Evolutionary conservation across 2,797 vertebrate genomes (phyloP), one percentile per base, ranked within the genome.

Genomic region (Cercopithecus neglectus): DNA sequence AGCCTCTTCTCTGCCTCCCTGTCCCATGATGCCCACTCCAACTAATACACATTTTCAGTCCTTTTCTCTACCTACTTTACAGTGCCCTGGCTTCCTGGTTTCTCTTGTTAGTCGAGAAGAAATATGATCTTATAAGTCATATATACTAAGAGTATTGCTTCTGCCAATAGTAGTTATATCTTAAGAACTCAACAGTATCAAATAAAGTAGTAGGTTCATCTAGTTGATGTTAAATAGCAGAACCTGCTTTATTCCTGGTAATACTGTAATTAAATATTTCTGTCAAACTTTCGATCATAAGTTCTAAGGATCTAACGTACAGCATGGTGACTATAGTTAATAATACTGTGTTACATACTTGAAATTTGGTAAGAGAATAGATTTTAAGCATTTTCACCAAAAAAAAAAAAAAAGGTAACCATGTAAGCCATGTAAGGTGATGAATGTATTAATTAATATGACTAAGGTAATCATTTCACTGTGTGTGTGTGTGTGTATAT

Each of bases 201-300:
- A 96, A 84, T 53, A 76, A 89, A 57, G 44, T 59, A 46, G 16
- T 13, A 36, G 53, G 44, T 46, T 48, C 79, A 61, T 9, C n/a
- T 48, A 91, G 33, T 6, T 74, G 82, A 81, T 70, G 67, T 70
- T 80, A 81, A 90, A 80, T 14, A 92, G 21, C 16, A 46, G n/a
- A 64, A 72, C 89, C 30, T 72, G 50, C 85, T 83, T 94, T 90
- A 83, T 84, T 88, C 22, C 91, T 44, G 28, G 33, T 75, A 41
- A 84, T 24, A 21, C 21, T 64, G 1, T 89, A 70, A 89, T 86
- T 94, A 91, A 96, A 46, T 61, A 95, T 80, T 84, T 90, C 78
- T 70, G 14, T 80, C 55, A 79, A 79, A 44, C 59, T 59, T 72
- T 39, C 13, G 30, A 41, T 19, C 76, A 57, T 64, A 64, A 10